These are phyloP conservation scores for Leptopilina boulardi DNA, from an alignment of 1,140 invertebrate species.

Conservation along the genomic window DNA sequence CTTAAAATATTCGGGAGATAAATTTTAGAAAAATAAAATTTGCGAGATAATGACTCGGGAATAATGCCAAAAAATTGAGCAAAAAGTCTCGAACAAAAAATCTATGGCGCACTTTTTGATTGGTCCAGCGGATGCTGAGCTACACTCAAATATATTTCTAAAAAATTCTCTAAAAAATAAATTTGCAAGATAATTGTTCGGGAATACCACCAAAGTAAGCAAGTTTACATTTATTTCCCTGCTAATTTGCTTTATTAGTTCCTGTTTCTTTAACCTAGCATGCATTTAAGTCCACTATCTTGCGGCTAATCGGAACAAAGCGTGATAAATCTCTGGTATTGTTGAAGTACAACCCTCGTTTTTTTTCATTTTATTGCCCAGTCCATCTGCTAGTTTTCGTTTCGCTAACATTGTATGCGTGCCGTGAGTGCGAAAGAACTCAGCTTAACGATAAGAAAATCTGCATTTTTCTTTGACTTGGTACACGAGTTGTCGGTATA, in stretches of 20 bases:
- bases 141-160: too few species aligned
- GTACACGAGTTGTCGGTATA: background rate
- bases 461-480: slow-evolving; percentile 4
- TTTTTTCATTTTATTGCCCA: background rate
- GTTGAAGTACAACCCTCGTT: background rate
- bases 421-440: slow-evolving; percentile 16
- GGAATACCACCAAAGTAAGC: too few species aligned
- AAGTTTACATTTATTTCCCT: background rate
- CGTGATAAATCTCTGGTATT: slow-evolving; percentile 11
- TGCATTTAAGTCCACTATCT: background rate
- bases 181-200: too few species aligned
- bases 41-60: too few species aligned
- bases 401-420: slow-evolving; percentile 12
- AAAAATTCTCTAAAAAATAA: too few species aligned
- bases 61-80: too few species aligned
- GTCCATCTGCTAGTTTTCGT: slow-evolving; percentile 15
- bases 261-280: background rate
- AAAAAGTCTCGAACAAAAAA: too few species aligned
- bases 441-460: background rate
- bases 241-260: background rate
- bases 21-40: too few species aligned
- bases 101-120: too few species aligned
- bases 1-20: too few species aligned
- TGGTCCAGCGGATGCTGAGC: too few species aligned
- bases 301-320: background rate